Evolutionary conservation across 2,113 vertebrate species (phyloP).

Genomic region (Sardina pilchardus): DNA sequence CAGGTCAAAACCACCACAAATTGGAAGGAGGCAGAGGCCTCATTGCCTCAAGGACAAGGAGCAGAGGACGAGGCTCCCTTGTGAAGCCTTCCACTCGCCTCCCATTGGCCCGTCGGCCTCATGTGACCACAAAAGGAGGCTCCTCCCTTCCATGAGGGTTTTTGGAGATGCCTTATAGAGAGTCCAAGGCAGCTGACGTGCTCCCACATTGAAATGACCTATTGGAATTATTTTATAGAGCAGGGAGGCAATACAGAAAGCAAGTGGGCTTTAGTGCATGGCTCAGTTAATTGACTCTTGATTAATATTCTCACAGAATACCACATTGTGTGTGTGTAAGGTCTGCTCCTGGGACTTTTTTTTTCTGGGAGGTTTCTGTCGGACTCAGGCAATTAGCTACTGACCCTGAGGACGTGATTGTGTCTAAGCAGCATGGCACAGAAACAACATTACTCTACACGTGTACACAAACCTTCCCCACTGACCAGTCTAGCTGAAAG

Average conservation of each 20-base stretch:
- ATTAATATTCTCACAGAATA: neutral
- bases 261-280: neutral
- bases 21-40: neutral
- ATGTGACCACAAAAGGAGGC: neutral
- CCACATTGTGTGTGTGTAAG: neutral
- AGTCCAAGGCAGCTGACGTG: neutral
- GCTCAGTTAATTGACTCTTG: neutral
- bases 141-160: neutral
- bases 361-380: neutral
- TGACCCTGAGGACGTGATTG: neutral
- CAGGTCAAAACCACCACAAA: neutral
- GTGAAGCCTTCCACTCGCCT: neutral
- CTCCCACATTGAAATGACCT: neutral
- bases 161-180: neutral
- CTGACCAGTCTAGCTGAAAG: neutral
- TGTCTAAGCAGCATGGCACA: neutral
- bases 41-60: slow-evolving; percentile 2
- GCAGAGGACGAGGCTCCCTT: neutral
- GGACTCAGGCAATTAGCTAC: neutral
- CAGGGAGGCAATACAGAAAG: neutral
- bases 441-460: neutral
- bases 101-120: neutral
- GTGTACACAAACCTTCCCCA: neutral
- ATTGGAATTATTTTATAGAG: neutral
- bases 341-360: neutral